Evolutionary conservation across 2,113 vertebrate genomes (phyloP), one percentile per base, ranked within the genome.

Genomic region (Heterochromis multidens): DNA sequence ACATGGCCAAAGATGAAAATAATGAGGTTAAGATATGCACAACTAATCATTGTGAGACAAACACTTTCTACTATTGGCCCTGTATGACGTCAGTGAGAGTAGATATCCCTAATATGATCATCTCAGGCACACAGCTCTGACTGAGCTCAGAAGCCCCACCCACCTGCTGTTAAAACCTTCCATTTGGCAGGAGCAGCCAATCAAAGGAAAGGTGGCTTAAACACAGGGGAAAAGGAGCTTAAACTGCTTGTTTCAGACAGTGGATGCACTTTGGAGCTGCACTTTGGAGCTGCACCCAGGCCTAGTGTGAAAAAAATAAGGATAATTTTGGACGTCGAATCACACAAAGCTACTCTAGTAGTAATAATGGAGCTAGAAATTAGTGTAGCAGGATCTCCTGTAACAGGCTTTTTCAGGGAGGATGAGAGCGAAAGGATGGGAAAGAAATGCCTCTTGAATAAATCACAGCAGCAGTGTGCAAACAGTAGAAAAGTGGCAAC

Each of bases 141-240:
- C n/a, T 70, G 14, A 52, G 43, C 25, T 25, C 65, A 70, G 40
- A 4, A 29, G 25, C 67, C 67, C 46, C 43, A 52, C 46, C 46
- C 27, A 74, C 17, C 4, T 21, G 6, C 0, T 31, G 17, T 31
- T 74, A 29, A 52, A 31, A 52, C 6, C 46, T 21, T 74, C 25
- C 46, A 31, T 52, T 52, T 14, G 46, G 10, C 10, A 52, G 17
- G 0, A 31, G 6, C 27, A 74, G 46, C 27, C 43, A 74, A 52
- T 52, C 46, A 52, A 21, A 74, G 1, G 29, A 0, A n/a, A 13
- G 16, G 2, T 31, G 40, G 5, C 1, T 29, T 46, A 70, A 70
- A 49, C 14, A 1, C 0, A 1, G 17, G 16, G 65, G 9, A 49
- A 72, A 74, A 21, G 49, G 21, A 74, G 0, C 23, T 72, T 49